Base-by-base conservation (phyloP, 2,113 vertebrate genomes). In the Siphamia tubifer region DNA sequence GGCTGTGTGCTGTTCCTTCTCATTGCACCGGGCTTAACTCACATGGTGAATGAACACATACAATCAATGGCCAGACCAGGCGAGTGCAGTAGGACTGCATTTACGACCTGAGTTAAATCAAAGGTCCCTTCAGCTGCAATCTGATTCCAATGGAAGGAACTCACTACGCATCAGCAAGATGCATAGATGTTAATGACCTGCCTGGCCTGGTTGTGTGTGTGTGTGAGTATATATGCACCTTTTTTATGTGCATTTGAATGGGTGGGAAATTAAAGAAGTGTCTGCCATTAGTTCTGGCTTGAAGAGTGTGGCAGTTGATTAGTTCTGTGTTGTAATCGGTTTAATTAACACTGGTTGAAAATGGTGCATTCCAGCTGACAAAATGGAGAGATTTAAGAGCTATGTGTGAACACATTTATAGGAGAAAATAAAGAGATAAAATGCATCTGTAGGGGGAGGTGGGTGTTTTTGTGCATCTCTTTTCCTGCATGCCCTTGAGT, bases 101-200 rank as follows among this genome's bases (percentile, higher is more conserved):
- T 88, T 88, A 86, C 70, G 74, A 74, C 68, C 38, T 0, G 38
- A 75, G 61, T 74, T 88, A 84, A 89, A 87, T 89, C 79, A 88
- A 77, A 83, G 70, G 70, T 77, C 76, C 82, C 66, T 58, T 78
- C 62, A 60, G 23, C 45, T 31, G 20, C 77, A 63, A 78, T 86
- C 85, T 66, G 69, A 83, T 72, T 87, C 65, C 84, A 66, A 28
- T 67, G 42, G 17, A 62, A 62, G 31, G 36, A 57, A 58, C 60
- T 54, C 68, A 36, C 35, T 25, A 40, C 74, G 34, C 31, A 55
- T 82, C 83, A 74, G 54, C 31, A 19, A 71, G 60, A 75, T 24
- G 35, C 42, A 31, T 42, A 52, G 66, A 67, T 54, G 78, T 61
- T 79, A 86, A 81, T 73, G 54, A 56, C 55, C 70, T 40, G 20